phyloP scores from a whole-genome alignment of 2,888 invertebrate species.

The Nomada hirtipes region DNA sequence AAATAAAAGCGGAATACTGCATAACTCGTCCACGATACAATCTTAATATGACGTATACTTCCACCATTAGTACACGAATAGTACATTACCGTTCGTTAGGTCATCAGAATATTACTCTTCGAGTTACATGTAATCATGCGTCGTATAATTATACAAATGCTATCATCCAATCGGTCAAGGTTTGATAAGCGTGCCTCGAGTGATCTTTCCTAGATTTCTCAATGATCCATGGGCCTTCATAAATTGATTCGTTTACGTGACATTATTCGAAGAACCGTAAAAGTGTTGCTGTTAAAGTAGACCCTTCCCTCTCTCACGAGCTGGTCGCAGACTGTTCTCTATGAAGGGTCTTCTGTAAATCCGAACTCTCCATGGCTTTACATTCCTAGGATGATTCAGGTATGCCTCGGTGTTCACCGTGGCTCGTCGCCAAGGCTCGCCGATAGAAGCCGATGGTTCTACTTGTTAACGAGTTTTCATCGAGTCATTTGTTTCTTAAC shows the following conservation, averaged over 20 bases:
- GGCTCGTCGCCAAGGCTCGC: constrained; percentile 45
- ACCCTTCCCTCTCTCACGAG: constrained; percentile 12
- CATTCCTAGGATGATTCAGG: constrained; percentile 75
- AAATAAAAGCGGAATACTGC: neutral
- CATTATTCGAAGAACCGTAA: constrained; percentile 56
- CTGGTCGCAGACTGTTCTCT: constrained; percentile 7
- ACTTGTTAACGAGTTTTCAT: constrained; percentile 35
- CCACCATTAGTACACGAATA: neutral
- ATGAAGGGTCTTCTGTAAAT: constrained; percentile 53
- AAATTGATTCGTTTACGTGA: constrained; percentile 64
- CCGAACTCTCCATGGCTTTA: constrained; percentile 67
- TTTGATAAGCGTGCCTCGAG: constrained; percentile 23
- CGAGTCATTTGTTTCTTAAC: constrained; percentile 19
- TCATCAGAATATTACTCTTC: neutral
- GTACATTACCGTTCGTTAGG: constrained; percentile 2
- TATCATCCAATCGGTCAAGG: constrained; percentile 15
- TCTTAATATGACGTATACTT: neutral
- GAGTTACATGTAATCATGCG: constrained; percentile 6
- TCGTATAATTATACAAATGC: constrained; percentile 38
- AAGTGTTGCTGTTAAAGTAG: constrained; percentile 50
- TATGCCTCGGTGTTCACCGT: constrained; percentile 60
- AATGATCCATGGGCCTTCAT: constrained; percentile 30
- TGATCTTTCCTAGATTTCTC: constrained; percentile 40
- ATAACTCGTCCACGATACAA: neutral
- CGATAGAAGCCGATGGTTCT: constrained; percentile 44